Evolutionary conservation across 2,888 invertebrate species (phyloP).

Genomic region (Ennomos erosarius): DNA sequence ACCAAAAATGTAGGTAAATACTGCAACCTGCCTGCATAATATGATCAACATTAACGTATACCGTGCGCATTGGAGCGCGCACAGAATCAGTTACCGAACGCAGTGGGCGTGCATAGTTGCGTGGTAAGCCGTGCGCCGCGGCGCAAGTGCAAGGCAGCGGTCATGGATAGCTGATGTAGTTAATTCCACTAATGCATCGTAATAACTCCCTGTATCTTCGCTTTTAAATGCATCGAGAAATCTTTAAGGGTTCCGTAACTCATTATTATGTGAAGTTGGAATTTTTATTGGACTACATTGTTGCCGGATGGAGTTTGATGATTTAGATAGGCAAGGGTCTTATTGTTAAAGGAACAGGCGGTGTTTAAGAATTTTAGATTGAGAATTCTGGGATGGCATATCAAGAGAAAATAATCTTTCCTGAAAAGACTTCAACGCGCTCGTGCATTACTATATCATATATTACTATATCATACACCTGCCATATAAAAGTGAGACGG

Average conservation of each 20-base stretch:
- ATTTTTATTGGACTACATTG: conserved; percentile 29
- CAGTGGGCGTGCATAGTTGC: not conserved
- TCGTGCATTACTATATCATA: too few species aligned
- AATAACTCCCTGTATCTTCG: conserved; percentile 35
- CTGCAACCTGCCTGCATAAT: too few species aligned
- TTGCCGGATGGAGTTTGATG: conserved; percentile 16
- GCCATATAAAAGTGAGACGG: too few species aligned
- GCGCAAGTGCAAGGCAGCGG: conserved; percentile 31
- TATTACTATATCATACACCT: too few species aligned
- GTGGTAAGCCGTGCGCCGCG: not conserved
- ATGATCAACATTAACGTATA: too few species aligned
- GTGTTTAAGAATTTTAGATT: not conserved
- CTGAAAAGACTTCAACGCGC: not conserved
- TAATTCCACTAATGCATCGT: conserved; percentile 40
- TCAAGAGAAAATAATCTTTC: not conserved
- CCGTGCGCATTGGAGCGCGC: not conserved
- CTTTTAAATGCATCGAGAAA: conserved; percentile 34
- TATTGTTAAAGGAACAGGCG: not conserved
- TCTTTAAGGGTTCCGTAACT: conserved; percentile 32
- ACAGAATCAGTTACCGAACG: conserved; percentile 1
- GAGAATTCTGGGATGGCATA: too few species aligned
- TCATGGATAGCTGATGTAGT: conserved; percentile 36
- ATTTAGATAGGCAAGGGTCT: conserved; percentile 16
- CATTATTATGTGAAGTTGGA: conserved; percentile 33
- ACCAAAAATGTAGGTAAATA: too few species aligned